Evolutionary conservation across 1,140 invertebrate genomes (phyloP).

Genomic region (Drosophila nasuta): DNA sequence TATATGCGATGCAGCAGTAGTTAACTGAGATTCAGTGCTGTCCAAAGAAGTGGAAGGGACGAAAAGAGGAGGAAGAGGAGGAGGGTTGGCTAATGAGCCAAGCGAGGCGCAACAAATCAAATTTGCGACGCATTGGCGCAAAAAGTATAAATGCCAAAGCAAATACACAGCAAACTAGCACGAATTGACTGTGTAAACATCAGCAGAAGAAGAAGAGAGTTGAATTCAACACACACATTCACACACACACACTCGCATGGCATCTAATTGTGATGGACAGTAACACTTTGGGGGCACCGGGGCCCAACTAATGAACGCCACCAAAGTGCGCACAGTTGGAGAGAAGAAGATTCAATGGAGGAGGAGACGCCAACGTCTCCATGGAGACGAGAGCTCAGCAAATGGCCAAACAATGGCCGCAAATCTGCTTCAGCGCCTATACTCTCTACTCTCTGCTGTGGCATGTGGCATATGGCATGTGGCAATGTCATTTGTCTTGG

Average conservation of each 20-base stretch:
- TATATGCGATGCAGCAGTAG: slow-evolving; percentile 14
- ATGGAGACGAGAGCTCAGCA: slow-evolving; percentile 48
- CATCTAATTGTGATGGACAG: slow-evolving; percentile 76
- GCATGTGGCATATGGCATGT: slow-evolving; percentile 65
- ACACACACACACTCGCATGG: slow-evolving; percentile 26
- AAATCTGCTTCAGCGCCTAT: slow-evolving; percentile 40
- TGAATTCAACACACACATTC: not conserved
- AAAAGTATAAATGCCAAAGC: slow-evolving; percentile 34
- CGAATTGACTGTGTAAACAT: slow-evolving; percentile 25
- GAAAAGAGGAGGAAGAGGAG: too few species aligned
- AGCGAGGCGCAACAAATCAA: slow-evolving; percentile 19
- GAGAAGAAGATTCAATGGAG: slow-evolving; percentile 12
- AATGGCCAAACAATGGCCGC: slow-evolving; percentile 50
- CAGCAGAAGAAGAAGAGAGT: not conserved
- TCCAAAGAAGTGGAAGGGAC: not conserved
- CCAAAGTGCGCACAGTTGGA: slow-evolving; percentile 56
- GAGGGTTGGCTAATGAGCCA: slow-evolving; percentile 17
- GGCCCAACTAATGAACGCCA: slow-evolving; percentile 74
- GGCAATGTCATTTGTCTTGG: slow-evolving; percentile 76
- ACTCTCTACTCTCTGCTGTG: not conserved
- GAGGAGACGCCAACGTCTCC: slow-evolving; percentile 1
- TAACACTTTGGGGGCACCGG: slow-evolving; percentile 63
- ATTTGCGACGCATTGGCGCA: slow-evolving; percentile 21
- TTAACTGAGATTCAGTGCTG: slow-evolving; percentile 22
- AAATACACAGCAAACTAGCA: slow-evolving; percentile 23